These are phyloP conservation scores for Drosophila equinoxialis DNA, from an alignment of 1,140 invertebrate genomes.

Conservation along the genomic window DNA sequence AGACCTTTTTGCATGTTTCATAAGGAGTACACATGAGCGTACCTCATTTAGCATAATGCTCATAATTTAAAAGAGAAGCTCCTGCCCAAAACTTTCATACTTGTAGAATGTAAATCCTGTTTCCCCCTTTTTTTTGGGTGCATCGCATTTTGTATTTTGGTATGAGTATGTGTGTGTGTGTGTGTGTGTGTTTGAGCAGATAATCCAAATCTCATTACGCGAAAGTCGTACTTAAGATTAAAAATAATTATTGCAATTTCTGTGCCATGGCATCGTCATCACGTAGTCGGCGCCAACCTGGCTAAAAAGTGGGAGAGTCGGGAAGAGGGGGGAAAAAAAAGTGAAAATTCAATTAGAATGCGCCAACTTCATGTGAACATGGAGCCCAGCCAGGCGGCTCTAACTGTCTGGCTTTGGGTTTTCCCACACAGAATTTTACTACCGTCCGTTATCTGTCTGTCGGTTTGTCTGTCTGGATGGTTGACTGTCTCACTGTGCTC, in stretches of 20 bases:
- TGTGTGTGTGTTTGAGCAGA: slow-evolving; percentile 47
- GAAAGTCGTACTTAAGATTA: slow-evolving; percentile 81
- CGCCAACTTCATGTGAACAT: slow-evolving; percentile 73
- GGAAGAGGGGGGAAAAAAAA: slow-evolving; percentile 48
- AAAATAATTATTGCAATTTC: slow-evolving; percentile 82
- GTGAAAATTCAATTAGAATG: slow-evolving; percentile 81
- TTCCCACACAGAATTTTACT: neutral
- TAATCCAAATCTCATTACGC: slow-evolving; percentile 81
- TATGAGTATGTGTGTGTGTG: neutral
- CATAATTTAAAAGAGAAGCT: slow-evolving; percentile 39
- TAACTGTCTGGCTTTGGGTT: slow-evolving; percentile 65
- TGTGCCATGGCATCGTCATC: slow-evolving; percentile 66
- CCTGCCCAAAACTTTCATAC: neutral
- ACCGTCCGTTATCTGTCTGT: slow-evolving; percentile 37
- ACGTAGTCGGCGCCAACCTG: slow-evolving; percentile 50
- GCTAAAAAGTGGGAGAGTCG: neutral
- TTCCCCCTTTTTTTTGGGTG: neutral
- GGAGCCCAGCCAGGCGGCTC: slow-evolving; percentile 56
- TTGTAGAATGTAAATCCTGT: neutral
- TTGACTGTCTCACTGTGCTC: slow-evolving; percentile 33
- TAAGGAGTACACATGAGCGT: neutral
- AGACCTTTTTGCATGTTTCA: slow-evolving; percentile 19
- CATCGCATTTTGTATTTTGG: neutral
- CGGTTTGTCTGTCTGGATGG: slow-evolving; percentile 34
- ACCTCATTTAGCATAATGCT: slow-evolving; percentile 11